phyloP scores from a whole-genome alignment of 2,797 vertebrate genomes.

The Picus viridis region DNA sequence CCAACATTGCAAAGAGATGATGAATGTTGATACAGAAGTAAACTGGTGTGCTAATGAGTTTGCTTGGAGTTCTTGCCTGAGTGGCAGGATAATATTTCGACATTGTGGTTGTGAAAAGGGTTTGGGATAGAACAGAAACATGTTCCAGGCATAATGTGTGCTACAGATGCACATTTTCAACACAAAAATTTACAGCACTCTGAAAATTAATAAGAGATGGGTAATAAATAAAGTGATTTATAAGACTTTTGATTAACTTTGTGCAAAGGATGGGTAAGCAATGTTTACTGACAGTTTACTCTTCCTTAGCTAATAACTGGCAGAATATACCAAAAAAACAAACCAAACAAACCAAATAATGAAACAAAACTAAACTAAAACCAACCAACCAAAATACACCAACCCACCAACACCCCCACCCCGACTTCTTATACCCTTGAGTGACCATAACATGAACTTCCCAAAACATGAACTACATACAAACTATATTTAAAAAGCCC shows the following conservation, averaged over 20 bases:
- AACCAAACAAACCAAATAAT: too few relatives aligned
- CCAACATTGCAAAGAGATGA: neutral
- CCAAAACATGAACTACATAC: neutral
- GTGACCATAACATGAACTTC: neutral
- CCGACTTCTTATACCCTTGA: neutral
- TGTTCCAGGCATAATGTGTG: neutral
- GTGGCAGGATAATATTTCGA: neutral
- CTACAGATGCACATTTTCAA: neutral
- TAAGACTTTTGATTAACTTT: neutral
- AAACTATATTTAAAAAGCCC: neutral
- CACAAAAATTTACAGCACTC: neutral
- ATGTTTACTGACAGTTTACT: neutral
- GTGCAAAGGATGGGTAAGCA: neutral
- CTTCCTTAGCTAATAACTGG: neutral
- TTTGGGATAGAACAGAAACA: neutral
- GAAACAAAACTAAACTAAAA: neutral
- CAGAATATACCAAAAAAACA: neutral
- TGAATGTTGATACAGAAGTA: neutral
- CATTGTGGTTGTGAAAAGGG: neutral
- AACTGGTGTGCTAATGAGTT: neutral
- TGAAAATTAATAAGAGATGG: neutral
- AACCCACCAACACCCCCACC: too few relatives aligned
- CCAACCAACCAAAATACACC: too few relatives aligned
- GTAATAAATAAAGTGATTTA: neutral
- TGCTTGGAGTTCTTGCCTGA: neutral